Conservation (phyloP, 2,797 vertebrate genomes). For the Hoplostethus atlanticus region DNA sequence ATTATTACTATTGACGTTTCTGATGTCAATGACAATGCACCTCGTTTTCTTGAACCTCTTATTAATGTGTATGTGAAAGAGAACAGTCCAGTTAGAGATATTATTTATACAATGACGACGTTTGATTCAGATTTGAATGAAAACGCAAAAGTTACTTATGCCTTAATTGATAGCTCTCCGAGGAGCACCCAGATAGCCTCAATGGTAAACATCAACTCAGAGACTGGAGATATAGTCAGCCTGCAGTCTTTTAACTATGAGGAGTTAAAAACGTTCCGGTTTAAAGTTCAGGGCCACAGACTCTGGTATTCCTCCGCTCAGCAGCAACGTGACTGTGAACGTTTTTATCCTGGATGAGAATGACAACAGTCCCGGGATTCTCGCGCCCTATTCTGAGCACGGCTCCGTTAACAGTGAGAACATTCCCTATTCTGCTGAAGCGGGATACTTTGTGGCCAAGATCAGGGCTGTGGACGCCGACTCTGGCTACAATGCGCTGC, state of each 20-base stretch:
- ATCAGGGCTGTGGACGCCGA: conserved; percentile 78
- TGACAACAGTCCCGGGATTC: conserved; percentile 65
- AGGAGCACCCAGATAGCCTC: background rate
- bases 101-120: conserved; percentile 50
- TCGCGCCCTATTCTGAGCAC: conserved; percentile 86
- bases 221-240: conserved; percentile 68
- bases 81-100: conserved; percentile 43
- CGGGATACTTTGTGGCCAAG: conserved; percentile 72
- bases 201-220: conserved; percentile 67
- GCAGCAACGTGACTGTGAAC: conserved; percentile 67
- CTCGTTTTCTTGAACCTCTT: conserved; percentile 59
- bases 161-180: conserved; percentile 3
- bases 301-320: conserved; percentile 61
- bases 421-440: conserved; percentile 83
- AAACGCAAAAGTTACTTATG: conserved; percentile 50
- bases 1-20: conserved; percentile 67
- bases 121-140: conserved; percentile 58
- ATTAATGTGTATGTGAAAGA: conserved; percentile 62
- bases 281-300: conserved; percentile 68
- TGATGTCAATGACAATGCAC: conserved; percentile 83
- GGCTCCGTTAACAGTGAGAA: conserved; percentile 83
- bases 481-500: conserved; percentile 74
- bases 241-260: conserved; percentile 72
- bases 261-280: conserved; percentile 56
- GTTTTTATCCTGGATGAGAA: conserved; percentile 75